Evolutionary conservation across 1,140 invertebrate genomes (phyloP).

Genomic region (Caligus rogercresseyi): DNA sequence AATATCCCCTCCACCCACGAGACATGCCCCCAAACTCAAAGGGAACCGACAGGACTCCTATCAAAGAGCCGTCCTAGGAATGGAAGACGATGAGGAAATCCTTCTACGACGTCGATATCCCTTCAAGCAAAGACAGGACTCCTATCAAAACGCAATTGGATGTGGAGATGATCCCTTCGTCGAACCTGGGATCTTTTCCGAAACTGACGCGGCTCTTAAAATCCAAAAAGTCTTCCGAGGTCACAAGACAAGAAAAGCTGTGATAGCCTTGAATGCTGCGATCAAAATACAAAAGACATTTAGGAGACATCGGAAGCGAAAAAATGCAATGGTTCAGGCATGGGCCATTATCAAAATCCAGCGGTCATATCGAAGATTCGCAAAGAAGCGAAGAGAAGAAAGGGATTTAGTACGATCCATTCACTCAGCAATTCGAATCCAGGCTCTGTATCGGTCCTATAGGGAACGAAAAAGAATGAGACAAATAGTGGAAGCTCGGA

Average conservation of each 20-base stretch:
- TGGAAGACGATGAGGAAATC: background rate
- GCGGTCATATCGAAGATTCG: background rate
- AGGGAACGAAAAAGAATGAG: background rate
- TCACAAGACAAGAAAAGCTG: background rate
- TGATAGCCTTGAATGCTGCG: background rate
- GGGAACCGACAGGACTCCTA: conserved; percentile 13
- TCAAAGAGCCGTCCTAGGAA: background rate
- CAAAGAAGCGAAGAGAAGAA: background rate
- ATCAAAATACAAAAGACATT: conserved; percentile 3
- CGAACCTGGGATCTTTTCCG: background rate
- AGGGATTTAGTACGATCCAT: background rate
- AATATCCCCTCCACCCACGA: background rate
- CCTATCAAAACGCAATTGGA: conserved; percentile 11
- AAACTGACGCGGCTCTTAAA: conserved; percentile 9
- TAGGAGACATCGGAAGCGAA: background rate
- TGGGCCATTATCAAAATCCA: background rate
- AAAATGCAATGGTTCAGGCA: background rate
- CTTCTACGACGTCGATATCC: background rate
- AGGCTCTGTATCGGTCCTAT: background rate
- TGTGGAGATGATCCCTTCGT: background rate
- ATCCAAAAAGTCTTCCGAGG: conserved; percentile 16
- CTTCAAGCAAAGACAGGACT: background rate
- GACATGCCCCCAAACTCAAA: background rate
- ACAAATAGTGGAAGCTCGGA: background rate
- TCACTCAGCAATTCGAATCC: background rate